Conservation (phyloP, 2,888 invertebrate genomes). For the Pegoplata infirma region DNA sequence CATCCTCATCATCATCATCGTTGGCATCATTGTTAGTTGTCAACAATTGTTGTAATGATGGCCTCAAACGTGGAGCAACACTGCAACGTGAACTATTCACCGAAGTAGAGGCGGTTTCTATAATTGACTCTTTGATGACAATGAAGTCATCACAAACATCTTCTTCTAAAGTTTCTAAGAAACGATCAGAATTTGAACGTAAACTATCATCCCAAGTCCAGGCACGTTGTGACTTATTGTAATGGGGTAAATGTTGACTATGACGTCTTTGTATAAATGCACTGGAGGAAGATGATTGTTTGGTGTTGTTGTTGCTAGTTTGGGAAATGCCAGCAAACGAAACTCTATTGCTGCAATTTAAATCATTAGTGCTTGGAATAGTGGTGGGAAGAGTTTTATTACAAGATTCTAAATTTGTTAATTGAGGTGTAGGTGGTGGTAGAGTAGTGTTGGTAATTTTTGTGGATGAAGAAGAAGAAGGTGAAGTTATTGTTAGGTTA, state of each 20-base stretch:
- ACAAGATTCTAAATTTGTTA: slow-evolving; percentile 25
- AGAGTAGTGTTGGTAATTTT: slow-evolving; percentile 3
- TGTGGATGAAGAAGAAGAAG: slow-evolving; percentile 23
- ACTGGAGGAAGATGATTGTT: neutral
- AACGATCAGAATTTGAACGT: slow-evolving; percentile 77
- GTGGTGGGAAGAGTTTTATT: neutral
- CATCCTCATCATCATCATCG: slow-evolving; percentile 1
- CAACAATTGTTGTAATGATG: slow-evolving; percentile 49
- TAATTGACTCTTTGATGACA: slow-evolving; percentile 12
- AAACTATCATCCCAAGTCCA: slow-evolving; percentile 78
- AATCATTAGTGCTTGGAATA: neutral
- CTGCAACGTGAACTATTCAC: slow-evolving; percentile 55
- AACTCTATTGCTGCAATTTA: slow-evolving; percentile 39
- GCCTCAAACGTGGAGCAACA: slow-evolving; percentile 34
- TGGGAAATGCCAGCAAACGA: slow-evolving; percentile 46
- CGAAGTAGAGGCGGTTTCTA: slow-evolving; percentile 65
- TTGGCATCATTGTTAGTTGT: neutral
- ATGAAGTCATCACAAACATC: slow-evolving; percentile 65
- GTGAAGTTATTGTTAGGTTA: slow-evolving; percentile 28
- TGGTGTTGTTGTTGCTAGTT: neutral
- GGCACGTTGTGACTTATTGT: slow-evolving; percentile 64
- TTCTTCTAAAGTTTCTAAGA: slow-evolving; percentile 76
- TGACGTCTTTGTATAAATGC: slow-evolving; percentile 44
- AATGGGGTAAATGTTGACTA: slow-evolving; percentile 38
- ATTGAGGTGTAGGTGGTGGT: slow-evolving; percentile 18